Base-by-base conservation (phyloP, 2,113 vertebrate species). In the Parotia lawesii region DNA sequence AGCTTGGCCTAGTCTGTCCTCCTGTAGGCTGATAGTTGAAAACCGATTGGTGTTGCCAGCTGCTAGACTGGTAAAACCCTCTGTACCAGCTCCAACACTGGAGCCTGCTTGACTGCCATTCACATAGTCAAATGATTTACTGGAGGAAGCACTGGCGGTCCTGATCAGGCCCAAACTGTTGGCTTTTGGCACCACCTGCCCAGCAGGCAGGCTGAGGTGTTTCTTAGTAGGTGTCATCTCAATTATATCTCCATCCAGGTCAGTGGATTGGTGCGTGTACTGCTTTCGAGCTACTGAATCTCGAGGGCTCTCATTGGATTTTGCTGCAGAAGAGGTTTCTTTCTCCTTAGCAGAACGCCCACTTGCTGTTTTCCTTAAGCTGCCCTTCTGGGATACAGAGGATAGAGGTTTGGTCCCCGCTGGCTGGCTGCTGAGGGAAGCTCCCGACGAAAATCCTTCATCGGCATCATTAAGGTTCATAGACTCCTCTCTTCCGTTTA, bases 381-480 rank as follows among this genome's bases (percentile, higher is more conserved):
- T 98, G 96, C 98, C 97, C 96, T 98, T 99, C 93, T 98, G 98
- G 69, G 79, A 97, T 92, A 88, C 85, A 38, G 97, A 97, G n/a
- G 96, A 94, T 35, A 95, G 45, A 8, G 96, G 95, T 96, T 98
- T 99, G 97, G 98, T 98, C 87, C 98, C 98, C 50, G 97, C 89
- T 91, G 99, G 99, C 96, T 99, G 99, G 97, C 99, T 99, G 98
- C 99, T 99, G 97, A 99, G 99, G 23, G 99, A 99, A 23, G 98
- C 99, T 85, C 99, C 99, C 3, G 99, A 99, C 79, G 99, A 99
- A 98, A 99, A 99, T 44, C 99, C 99, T 97, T 99, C 99, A 38
- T 99, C 99, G 28, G 99, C 98, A 97, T 99, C 99, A 71, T 99
- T 99, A 65, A 98, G 85, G 95, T 98, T 99, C 97, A 98, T 96